These are phyloP conservation scores for Macroramphosus scolopax DNA, from an alignment of 2,797 vertebrate species.

Conservation along the genomic window DNA sequence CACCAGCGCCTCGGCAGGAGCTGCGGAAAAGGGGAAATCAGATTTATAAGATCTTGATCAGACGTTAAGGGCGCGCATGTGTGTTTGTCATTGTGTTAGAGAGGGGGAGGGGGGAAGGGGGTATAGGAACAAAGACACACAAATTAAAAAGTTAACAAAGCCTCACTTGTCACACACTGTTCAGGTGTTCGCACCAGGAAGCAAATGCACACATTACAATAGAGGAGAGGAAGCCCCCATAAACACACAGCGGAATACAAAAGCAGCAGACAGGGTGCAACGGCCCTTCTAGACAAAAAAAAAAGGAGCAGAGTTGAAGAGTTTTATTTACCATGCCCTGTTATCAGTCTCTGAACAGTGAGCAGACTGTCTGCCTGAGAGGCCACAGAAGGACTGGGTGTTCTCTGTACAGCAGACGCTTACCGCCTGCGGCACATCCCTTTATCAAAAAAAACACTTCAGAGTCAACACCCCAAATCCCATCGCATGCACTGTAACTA, in stretches of 20 bases:
- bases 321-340: conserved; percentile 94
- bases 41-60: conserved; percentile 37
- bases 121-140: conserved; percentile 30
- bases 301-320: conserved; percentile 81
- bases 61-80: conserved; percentile 30
- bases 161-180: conserved; percentile 51
- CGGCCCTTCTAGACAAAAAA: conserved; percentile 70
- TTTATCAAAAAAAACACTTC: conserved; percentile 75
- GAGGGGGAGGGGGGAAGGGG: conserved; percentile 13
- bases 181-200: conserved; percentile 66
- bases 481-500: conserved; percentile 63
- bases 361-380: conserved; percentile 89
- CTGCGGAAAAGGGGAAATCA: conserved; percentile 70
- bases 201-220: conserved; percentile 44
- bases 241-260: conserved; percentile 65
- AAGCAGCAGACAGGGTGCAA: conserved; percentile 64
- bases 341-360: conserved; percentile 92
- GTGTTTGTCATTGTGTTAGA: conserved; percentile 25
- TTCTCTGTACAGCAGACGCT: conserved; percentile 86
- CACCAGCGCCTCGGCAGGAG: conserved; percentile 92
- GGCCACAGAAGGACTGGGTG: conserved; percentile 89
- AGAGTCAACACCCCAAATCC: conserved; percentile 71
- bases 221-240: conserved; percentile 37
- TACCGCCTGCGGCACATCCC: conserved; percentile 75
- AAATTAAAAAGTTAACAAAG: conserved; percentile 49